These are phyloP conservation scores for Tretioscincus oriximinensis DNA, from an alignment of 2,113 vertebrate species.

Conservation along the genomic window DNA sequence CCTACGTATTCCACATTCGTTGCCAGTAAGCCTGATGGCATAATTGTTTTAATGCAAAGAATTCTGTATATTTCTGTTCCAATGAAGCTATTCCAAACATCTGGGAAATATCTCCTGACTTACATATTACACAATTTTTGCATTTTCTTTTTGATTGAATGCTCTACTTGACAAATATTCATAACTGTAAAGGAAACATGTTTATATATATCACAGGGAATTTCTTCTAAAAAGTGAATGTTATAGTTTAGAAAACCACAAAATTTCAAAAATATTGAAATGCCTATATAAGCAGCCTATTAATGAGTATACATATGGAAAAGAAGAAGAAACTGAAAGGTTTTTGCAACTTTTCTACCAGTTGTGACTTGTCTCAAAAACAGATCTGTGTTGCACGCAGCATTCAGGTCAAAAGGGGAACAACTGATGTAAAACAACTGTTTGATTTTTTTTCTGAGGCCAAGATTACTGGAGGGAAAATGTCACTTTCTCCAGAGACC, in stretches of 20 bases:
- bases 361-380: conserved; percentile 46
- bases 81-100: no score
- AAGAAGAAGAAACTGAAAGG: not conserved
- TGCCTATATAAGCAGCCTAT: not conserved
- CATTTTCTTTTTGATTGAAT: no score
- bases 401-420: conserved; percentile 47
- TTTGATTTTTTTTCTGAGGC: conserved; percentile 25
- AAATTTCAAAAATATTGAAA: not conserved
- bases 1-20: no score
- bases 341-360: conserved; percentile 29
- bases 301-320: not conserved
- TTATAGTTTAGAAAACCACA: not conserved
- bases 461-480: conserved; percentile 1
- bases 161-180: no score
- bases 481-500: not conserved
- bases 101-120: no score
- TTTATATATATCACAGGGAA: no score
- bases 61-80: no score
- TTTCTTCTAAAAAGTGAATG: not conserved
- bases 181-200: no score
- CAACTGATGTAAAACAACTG: conserved; percentile 16
- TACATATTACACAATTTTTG: no score
- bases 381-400: conserved; percentile 44
- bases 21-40: no score
- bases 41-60: no score